Evolutionary conservation across 2,797 vertebrate species (phyloP).

Genomic region (Lacerta viridis): DNA sequence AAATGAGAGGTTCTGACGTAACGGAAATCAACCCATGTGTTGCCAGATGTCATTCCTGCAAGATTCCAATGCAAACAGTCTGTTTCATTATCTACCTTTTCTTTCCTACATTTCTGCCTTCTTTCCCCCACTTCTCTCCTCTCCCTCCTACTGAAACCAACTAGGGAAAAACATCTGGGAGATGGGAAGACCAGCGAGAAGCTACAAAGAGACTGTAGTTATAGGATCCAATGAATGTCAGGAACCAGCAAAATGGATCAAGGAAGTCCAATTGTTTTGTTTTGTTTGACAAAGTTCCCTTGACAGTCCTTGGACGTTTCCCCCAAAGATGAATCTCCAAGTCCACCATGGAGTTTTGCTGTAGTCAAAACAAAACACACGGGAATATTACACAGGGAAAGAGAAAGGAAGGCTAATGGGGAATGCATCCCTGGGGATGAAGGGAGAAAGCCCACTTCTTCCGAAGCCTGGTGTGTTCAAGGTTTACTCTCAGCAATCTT

Average conservation of each 20-base stretch:
- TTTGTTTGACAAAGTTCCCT: not conserved
- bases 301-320: not conserved
- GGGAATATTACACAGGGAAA: not conserved
- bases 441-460: not conserved
- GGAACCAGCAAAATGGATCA: not conserved
- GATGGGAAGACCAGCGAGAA: too few species aligned
- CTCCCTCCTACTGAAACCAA: too few species aligned
- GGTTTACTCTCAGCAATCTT: not conserved
- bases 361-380: not conserved
- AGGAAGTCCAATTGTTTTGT: not conserved
- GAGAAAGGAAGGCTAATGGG: not conserved
- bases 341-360: not conserved
- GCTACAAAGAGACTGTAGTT: too few species aligned
- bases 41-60: too few species aligned
- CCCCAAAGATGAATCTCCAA: not conserved
- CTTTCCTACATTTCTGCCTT: too few species aligned
- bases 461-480: not conserved
- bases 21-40: too few species aligned
- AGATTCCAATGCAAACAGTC: too few species aligned
- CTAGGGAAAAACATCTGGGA: too few species aligned
- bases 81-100: too few species aligned
- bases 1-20: too few species aligned
- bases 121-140: too few species aligned
- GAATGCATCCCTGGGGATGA: not conserved
- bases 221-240: too few species aligned